Conservation (phyloP, 2,797 vertebrate genomes). For the Sebastiscus tertius region DNA sequence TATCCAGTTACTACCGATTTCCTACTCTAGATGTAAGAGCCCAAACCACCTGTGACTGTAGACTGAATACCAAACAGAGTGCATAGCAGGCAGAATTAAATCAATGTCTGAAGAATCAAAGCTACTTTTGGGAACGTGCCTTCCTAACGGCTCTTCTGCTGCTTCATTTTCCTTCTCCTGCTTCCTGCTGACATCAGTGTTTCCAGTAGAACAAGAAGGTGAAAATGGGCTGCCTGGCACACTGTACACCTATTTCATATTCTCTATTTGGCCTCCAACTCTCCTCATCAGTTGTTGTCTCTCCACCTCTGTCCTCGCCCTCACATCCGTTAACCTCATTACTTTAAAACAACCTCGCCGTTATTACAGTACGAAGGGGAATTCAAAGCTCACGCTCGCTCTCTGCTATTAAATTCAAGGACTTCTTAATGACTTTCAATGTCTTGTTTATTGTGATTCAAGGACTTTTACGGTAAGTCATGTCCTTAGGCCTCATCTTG, state of each 20-base stretch:
- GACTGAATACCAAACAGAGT: neutral
- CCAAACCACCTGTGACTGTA: neutral
- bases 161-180: neutral
- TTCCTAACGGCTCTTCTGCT: neutral
- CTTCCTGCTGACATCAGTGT: conserved; percentile 31
- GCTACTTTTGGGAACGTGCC: neutral
- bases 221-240: conserved; percentile 47
- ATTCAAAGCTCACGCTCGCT: neutral
- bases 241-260: neutral
- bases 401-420: neutral
- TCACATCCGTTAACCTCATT: neutral
- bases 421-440: neutral
- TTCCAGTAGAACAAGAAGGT: conserved; percentile 4
- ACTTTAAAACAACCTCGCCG: neutral
- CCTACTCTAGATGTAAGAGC: neutral
- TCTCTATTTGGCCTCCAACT: neutral
- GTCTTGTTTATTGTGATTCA: neutral
- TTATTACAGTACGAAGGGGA: neutral
- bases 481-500: neutral
- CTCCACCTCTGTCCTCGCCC: neutral
- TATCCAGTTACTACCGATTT: neutral
- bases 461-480: neutral
- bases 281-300: conserved; percentile 1
- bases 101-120: neutral
- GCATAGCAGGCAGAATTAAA: neutral